Percentiles rank a stretch among this genome's conserved stretches.
Evolutionary conservation across 2,113 vertebrate species (phyloP).

Genomic region (Sinocyclocheilus rhinocerous): DNA sequence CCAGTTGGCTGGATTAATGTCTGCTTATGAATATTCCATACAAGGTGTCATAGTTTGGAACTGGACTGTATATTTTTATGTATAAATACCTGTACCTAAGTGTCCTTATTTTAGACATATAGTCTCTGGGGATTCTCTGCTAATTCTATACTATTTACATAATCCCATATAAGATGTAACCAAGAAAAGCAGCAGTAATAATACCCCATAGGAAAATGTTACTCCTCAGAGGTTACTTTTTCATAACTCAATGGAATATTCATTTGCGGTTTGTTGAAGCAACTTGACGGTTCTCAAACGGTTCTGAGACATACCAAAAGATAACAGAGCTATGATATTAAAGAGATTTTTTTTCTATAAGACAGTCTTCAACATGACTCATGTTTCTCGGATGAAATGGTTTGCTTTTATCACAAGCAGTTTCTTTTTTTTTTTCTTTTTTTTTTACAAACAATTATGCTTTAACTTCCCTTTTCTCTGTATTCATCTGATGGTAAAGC

Average conservation of each 20-base stretch:
- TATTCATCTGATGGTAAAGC: not conserved
- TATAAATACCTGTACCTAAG: conserved; percentile 14
- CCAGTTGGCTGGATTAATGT: conserved; percentile 36
- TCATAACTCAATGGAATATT: not conserved
- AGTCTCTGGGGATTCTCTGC: not conserved
- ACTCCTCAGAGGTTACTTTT: not conserved
- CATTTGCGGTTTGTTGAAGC: not conserved
- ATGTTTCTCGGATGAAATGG: not conserved
- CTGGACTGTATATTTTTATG: conserved; percentile 19
- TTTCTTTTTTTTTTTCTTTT: not conserved
- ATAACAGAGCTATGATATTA: not conserved
- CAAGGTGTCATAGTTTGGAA: conserved; percentile 23
- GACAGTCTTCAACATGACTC: not conserved
- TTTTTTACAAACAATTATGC: not conserved
- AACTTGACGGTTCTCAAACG: not conserved
- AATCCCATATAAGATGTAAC: conserved; percentile 2
- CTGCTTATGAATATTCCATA: conserved; percentile 40
- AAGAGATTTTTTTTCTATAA: not conserved
- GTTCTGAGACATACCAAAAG: not conserved
- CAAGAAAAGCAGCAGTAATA: not conserved
- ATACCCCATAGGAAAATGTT: not conserved
- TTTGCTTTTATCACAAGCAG: not conserved
- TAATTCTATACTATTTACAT: conserved; percentile 8
- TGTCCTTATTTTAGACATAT: conserved; percentile 18
- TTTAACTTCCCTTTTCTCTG: not conserved